Evolutionary conservation across 2,113 vertebrate genomes (phyloP), one percentile per base, ranked within the genome.

Genomic region (Petromus typicus): DNA sequence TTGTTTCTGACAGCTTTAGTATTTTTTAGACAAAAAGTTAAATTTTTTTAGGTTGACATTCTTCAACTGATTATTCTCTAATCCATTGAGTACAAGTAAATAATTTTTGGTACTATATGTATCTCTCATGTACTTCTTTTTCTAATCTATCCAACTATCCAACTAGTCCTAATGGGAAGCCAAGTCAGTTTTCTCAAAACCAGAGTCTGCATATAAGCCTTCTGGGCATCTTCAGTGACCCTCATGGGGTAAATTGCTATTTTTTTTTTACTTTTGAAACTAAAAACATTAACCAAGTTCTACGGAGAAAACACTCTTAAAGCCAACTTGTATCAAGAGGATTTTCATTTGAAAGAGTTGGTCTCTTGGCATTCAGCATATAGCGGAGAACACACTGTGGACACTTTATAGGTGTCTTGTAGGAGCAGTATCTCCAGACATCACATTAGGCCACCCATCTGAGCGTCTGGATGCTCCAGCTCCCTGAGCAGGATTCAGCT

Each of bases 1-100:
- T 94, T 91, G 61, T 92, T 86, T 90, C 66, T 76, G 85, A 92
- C 61, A 93, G 64, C 66, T 76, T 66, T 56, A 61, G 22, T 83
- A 90, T 95, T 96, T 90, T 96, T 64, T 82, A 90, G 66, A 83
- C 48, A 82, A 94, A 97, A 94, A 3, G 16, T 90, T 32, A 57
- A 61, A 51, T 61, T 92, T 94, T 48, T 73, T 92, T 45, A 93
- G 37, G 32, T 17, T 86, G 95, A 78, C 71, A 59, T 86, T 84
- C 34, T 9, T 89, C 59, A 81, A 20, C 37, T 84, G 56, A 59
- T 84, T 95, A 20, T 64, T 97, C 93, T 61, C 92, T 78, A 82
- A 63, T 61, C 6, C 43, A 90, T 45, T 85, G 88, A 85, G 11
- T 88, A 64, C 11, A 95, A 9, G 51, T 64, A 34, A 48, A 30